Base-by-base conservation (phyloP, 2,113 vertebrate genomes). In the Thermophis baileyi region DNA sequence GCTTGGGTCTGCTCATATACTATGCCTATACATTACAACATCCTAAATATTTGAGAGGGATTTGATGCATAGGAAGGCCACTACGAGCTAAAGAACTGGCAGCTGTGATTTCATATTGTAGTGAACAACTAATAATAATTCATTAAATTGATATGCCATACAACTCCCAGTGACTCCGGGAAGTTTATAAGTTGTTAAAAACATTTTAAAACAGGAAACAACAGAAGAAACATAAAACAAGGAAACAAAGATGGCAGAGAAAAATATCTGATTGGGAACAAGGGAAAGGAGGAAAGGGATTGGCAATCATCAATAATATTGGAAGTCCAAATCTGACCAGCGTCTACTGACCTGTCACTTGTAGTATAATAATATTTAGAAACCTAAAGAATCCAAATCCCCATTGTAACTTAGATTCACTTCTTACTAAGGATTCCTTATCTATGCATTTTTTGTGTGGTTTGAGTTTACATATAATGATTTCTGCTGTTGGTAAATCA, bases 401-500 rank as follows among this genome's bases (percentile, higher is more conserved):
- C 30, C 69, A 74, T 40, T 74, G 16, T 74, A 74, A 74, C 2
- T 74, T 74, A 74, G 69, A 74, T 35, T 74, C 69, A 74, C 63
- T 74, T 35, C 63, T 74, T 35, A 74, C 2, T 35, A 12, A 35
- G n/a, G n/a, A 35, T 74, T 74, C 14, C n/a, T 74, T 88, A 25
- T 24, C 87, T 90, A 46, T 49, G 86, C 88, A 35, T 25, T 90
- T 74, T 57, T 63, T 8, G 25, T 5, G 93, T 95, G 92, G 74
- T 18, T n/a, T 4, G 1, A 50, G 2, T 81, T 93, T 35, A 63
- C 91, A 89, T 87, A 20, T 92, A 92, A 35, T 92, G 27, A 4
- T 74, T 53, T 50, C 93, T 93, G 91, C 55, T 3, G 47, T 95
- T 92, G 89, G 50, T 90, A 91, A 88, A 18, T 1, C 60, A 69